These are phyloP conservation scores for Dilophus febrilis DNA, from an alignment of 2,888 invertebrate genomes.

Conservation along the genomic window DNA sequence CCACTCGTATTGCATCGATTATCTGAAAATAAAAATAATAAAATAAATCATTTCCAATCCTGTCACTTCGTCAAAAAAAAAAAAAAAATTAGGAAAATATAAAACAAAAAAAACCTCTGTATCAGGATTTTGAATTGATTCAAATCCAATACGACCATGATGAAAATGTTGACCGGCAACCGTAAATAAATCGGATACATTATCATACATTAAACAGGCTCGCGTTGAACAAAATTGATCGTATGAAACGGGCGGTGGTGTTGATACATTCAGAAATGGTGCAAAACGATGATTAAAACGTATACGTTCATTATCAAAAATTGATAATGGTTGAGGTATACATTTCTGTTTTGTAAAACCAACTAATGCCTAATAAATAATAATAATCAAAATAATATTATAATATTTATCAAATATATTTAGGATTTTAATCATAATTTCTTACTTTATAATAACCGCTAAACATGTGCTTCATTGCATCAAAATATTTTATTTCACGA, in stretches of 20 bases:
- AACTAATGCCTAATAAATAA: conserved; percentile 53
- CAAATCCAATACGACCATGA: conserved; percentile 71
- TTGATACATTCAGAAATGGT: conserved; percentile 69
- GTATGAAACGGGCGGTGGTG: conserved; percentile 85
- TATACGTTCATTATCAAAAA: conserved; percentile 86
- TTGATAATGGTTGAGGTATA: conserved; percentile 64
- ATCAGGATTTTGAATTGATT: conserved; percentile 63
- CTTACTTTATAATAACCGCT: conserved; percentile 84
- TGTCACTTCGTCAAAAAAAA: neutral
- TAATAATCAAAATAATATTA: conserved; percentile 5
- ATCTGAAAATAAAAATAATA: conserved; percentile 37
- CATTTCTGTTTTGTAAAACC: conserved; percentile 80
- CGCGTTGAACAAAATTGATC: conserved; percentile 68
- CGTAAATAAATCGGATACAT: conserved; percentile 48
- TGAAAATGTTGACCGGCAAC: conserved; percentile 85
- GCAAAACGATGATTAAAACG: conserved; percentile 88
- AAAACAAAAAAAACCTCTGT: conserved; percentile 59
- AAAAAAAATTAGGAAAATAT: neutral
- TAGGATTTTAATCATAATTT: neutral
- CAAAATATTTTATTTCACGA: conserved; percentile 71
- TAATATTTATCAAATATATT: neutral
- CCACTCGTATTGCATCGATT: conserved; percentile 66
- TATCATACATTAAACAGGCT: conserved; percentile 46
- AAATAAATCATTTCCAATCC: conserved; percentile 2
- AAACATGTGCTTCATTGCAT: conserved; percentile 85